Conservation (phyloP, 2,888 invertebrate genomes). For the Rugalucina vietnamica region DNA sequence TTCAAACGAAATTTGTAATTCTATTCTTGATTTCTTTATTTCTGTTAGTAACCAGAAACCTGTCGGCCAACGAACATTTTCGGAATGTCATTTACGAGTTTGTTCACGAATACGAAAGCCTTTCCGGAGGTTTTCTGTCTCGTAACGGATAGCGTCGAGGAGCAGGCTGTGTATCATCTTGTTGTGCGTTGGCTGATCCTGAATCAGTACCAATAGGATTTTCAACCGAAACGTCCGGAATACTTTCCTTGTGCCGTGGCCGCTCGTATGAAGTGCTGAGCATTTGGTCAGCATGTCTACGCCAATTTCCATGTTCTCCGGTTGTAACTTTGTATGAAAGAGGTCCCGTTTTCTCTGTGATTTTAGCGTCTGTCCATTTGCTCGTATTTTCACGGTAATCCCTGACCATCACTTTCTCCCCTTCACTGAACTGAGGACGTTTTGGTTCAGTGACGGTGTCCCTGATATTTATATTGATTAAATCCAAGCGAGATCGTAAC, state of each 20-base stretch:
- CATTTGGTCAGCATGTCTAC: not conserved
- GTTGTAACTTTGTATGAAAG: slow-evolving; percentile 26
- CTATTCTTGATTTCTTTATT: too few relatives aligned
- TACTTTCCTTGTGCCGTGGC: not conserved
- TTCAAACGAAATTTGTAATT: too few relatives aligned
- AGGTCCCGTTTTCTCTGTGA: slow-evolving; percentile 6
- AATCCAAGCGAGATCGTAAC: slow-evolving; percentile 17
- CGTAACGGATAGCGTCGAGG: too few relatives aligned
- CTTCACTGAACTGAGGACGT: not conserved
- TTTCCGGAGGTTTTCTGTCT: too few relatives aligned
- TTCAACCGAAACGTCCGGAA: not conserved
- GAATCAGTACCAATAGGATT: too few relatives aligned
- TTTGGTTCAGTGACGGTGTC: slow-evolving; percentile 6
- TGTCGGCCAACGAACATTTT: too few relatives aligned
- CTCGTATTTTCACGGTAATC: slow-evolving; percentile 11
- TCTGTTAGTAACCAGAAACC: too few relatives aligned
- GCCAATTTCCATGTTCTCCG: not conserved
- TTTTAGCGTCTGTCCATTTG: not conserved
- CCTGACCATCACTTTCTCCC: slow-evolving; percentile 14
- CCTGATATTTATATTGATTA: slow-evolving; percentile 1
- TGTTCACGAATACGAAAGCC: too few relatives aligned
- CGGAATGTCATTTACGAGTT: too few relatives aligned
- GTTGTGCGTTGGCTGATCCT: too few relatives aligned
- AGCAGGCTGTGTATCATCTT: too few relatives aligned
- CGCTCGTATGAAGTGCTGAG: not conserved